Evolutionary conservation across 2,113 vertebrate species (phyloP).

Genomic region (Nanorana parkeri): DNA sequence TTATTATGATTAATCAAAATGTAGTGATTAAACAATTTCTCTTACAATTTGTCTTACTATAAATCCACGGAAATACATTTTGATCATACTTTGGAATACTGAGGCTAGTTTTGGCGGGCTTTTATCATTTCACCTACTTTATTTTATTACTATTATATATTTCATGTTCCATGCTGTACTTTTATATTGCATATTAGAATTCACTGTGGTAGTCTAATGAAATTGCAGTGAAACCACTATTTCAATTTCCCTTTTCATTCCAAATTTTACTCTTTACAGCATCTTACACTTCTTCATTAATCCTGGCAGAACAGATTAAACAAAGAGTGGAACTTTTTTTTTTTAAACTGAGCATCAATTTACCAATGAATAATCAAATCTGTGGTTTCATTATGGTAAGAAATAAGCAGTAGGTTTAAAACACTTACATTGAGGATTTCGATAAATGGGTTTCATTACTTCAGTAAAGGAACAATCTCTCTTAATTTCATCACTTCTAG

Average conservation of each 20-base stretch:
- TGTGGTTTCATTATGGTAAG: slow-evolving; percentile 1
- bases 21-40: too few relatives aligned
- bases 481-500: slow-evolving; percentile 34
- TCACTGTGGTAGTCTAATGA: slow-evolving; percentile 74
- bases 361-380: neutral
- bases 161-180: too few relatives aligned
- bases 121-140: too few relatives aligned
- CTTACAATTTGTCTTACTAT: too few relatives aligned
- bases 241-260: slow-evolving; percentile 76
- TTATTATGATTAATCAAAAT: too few relatives aligned
- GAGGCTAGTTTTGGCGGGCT: too few relatives aligned
- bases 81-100: too few relatives aligned
- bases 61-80: too few relatives aligned
- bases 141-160: too few relatives aligned
- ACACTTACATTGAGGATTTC: slow-evolving; percentile 16
- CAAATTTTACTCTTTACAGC: slow-evolving; percentile 78
- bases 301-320: slow-evolving; percentile 14
- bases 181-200: slow-evolving; percentile 60
- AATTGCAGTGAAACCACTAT: slow-evolving; percentile 75
- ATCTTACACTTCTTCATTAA: slow-evolving; percentile 73
- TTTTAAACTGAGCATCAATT: slow-evolving; percentile 17
- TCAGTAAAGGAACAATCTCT: slow-evolving; percentile 32
- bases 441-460: slow-evolving; percentile 31
- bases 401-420: slow-evolving; percentile 2
- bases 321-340: fast-evolving